phyloP scores from a whole-genome alignment of 2,113 vertebrate genomes.

The Microtus ochrogaster region DNA sequence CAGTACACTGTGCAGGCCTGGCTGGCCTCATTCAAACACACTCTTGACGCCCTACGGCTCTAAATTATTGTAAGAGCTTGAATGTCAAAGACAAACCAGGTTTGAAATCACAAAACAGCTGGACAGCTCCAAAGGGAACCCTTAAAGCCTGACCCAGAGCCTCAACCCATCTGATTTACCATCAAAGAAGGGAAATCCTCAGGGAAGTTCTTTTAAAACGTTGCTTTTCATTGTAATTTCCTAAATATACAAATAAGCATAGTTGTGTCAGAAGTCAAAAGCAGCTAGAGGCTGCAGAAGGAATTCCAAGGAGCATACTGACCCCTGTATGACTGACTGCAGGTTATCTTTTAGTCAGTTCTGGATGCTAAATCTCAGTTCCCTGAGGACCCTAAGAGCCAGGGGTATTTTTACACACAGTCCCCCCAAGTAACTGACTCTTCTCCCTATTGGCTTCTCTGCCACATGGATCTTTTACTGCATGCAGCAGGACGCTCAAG shows the following conservation, averaged over 20 bases:
- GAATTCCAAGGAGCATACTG: neutral
- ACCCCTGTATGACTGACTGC: neutral
- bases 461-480: neutral
- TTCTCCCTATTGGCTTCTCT: neutral
- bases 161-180: neutral
- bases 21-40: slow-evolving; percentile 23
- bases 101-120: neutral
- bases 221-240: neutral
- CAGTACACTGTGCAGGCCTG: neutral
- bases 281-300: neutral
- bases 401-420: neutral
- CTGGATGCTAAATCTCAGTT: neutral
- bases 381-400: neutral
- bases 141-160: neutral
- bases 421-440: too few species aligned
- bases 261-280: neutral
- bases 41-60: slow-evolving; percentile 40
- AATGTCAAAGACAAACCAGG: neutral
- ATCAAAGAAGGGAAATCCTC: neutral
- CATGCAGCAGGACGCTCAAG: accelerated
- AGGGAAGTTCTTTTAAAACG: neutral
- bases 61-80: slow-evolving; percentile 32
- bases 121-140: slow-evolving; percentile 39
- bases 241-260: neutral
- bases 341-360: neutral